Base-by-base conservation (phyloP, 2,888 invertebrate genomes). In the Apoderus coryli region DNA sequence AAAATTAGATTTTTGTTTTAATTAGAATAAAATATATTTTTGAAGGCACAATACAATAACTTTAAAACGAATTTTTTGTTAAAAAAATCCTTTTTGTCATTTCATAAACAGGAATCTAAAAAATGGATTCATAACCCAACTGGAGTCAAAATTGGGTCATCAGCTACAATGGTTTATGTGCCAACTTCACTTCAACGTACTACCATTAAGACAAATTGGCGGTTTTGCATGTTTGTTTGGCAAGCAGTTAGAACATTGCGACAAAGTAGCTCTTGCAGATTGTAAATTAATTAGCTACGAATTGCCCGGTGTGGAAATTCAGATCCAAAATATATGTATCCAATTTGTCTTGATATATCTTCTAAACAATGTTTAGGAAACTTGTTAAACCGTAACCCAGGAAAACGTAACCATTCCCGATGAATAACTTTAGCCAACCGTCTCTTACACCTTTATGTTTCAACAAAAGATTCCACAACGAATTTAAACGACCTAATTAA, bases 121-220 rank as follows among this genome's bases (percentile, higher is more conserved):
- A 19, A 19, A 19, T 19, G 6, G 19, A 19, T 6, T 19, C n/a
- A 19, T 19, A 19, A n/a, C n/a, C n/a, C 19, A 6, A 19, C 19
- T 19, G 19, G 39, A 47, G 31, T 29, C 30, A 14, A 14, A 37
- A 15, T 25, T 45, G 10, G 16, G 32, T 10, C 31, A 35, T 28
- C 40, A 40, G 6, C 31, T 46, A 25, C 43, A 46, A 32, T 45
- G 42, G 42, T 31, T 33, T 29, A 31, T 46, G 13, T 46, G 43
- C 23, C 26, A 39, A 22, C 29, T 47, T 3, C 43, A 44, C 32
- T 35, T 30, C 16, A 46, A 45, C 36, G 46, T 45, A 32, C 27
- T 43, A 27, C 42, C 37, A 2, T 23, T 23, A 12, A 30, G 30
- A 24, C 24, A 30, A 13, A 7, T 23, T 19, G 19, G n/a, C 6